Evolutionary conservation across 2,113 vertebrate genomes (phyloP).

Genomic region (Fregata magnificens): DNA sequence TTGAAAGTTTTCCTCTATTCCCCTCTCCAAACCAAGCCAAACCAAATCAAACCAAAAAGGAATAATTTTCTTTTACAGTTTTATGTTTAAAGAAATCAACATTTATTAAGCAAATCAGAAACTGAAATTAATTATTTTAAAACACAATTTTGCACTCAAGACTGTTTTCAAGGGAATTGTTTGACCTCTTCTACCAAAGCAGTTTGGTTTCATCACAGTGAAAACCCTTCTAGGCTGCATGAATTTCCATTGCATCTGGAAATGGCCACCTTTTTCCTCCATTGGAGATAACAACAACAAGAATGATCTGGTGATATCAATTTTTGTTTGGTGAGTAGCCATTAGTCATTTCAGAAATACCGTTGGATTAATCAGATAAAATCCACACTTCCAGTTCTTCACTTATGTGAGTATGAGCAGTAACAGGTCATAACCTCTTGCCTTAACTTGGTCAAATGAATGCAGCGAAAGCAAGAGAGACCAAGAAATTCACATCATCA

Average conservation of each 20-base stretch:
- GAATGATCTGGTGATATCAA: background rate
- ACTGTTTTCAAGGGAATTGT: background rate
- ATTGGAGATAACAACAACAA: background rate
- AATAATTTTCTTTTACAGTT: background rate
- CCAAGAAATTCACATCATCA: background rate
- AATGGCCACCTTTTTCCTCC: background rate
- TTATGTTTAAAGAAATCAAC: background rate
- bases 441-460: background rate
- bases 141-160: background rate
- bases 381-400: background rate
- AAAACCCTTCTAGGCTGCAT: background rate
- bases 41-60: background rate
- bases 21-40: background rate
- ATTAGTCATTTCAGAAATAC: background rate
- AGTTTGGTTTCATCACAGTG: background rate
- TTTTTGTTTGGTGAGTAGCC: background rate
- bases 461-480: background rate
- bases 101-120: background rate
- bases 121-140: background rate
- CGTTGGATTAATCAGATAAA: background rate
- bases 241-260: background rate
- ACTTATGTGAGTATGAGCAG: background rate
- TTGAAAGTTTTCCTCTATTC: background rate
- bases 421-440: background rate
- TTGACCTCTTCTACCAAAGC: background rate